These are phyloP conservation scores for Dynastes grantii DNA, from an alignment of 2,888 invertebrate genomes.

Conservation along the genomic window DNA sequence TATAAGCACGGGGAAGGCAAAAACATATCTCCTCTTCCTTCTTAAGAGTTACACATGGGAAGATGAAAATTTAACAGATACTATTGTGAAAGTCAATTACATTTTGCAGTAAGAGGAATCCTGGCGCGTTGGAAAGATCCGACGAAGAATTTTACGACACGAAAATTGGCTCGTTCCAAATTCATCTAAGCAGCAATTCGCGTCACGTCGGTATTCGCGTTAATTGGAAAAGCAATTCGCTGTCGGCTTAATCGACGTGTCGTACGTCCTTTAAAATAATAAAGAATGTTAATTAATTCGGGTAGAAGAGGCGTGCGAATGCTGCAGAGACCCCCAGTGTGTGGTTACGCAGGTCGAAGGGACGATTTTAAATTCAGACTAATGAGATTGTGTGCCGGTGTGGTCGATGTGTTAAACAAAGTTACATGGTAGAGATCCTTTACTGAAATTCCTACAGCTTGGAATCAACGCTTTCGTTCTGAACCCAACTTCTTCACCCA, in stretches of 20 bases:
- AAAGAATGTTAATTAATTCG: conserved; percentile 39
- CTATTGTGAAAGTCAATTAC: background rate
- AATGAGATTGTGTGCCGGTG: background rate
- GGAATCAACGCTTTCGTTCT: no score
- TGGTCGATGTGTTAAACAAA: background rate
- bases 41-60: background rate
- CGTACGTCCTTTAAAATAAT: conserved; percentile 32
- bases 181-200: background rate
- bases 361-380: conserved; percentile 11
- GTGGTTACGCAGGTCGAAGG: background rate
- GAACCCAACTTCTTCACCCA: no score
- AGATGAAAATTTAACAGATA: background rate
- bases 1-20: no score
- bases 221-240: conserved; percentile 36
- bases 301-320: background rate
- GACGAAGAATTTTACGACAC: conserved; percentile 13
- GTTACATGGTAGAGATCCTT: background rate
- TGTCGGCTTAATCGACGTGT: conserved; percentile 31
- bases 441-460: background rate
- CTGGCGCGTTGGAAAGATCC: background rate
- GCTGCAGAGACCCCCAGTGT: background rate
- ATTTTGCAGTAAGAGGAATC: background rate
- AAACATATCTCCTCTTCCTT: background rate
- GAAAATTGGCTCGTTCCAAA: conserved; percentile 30
- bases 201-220: conserved; percentile 27